Evolutionary conservation across 2,113 vertebrate species (phyloP), one percentile per base, ranked within the genome.

Genomic region (Craseonycteris thonglongyai): DNA sequence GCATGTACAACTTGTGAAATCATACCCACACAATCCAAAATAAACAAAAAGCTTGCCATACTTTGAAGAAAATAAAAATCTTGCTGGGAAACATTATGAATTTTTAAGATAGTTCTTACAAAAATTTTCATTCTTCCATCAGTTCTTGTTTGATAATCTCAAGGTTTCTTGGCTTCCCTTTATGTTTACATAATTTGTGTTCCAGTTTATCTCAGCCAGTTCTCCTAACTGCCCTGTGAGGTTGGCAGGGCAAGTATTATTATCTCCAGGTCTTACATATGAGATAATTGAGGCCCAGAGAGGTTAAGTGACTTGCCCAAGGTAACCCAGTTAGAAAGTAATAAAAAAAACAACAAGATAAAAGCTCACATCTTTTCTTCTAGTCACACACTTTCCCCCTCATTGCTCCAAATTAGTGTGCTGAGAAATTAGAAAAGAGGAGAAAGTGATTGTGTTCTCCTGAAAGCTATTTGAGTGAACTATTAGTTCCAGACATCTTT

Each of bases 371-470:
- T 76, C 38, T 75, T 92, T n/a, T 95, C 26, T 92, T 82, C 24
- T 65, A 72, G 65, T 65, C 51, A 91, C 15, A 21, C 1, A 22
- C 1, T 30, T 58, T 24, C 2, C 0, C 14, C 3, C 0, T 6
- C 3, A 45, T 66, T 80, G 35, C 68, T 95, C 15, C 16, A 63
- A 93, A 69, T 38, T 74, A 74, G 54, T 90, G 14, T 95, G 65
- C 59, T 61, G 22, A 93, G 86, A 97, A 96, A 58, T 90, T 96
- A 88, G 71, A 86, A 93, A 80, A 94, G 82, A 79, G 7, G 87
- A 97, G 42, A 30, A n/a, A 93, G 82, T 59, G 91, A 40, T 16
- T 82, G 15, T 94, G 35, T 83, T 89, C 78, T 92, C 95, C 59
- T 97, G 89, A 89, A 74, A 96, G 47, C 93, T 49, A 4, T 84